Conservation (phyloP, 2,797 vertebrate species). For the Dromococcyx pavoninus region DNA sequence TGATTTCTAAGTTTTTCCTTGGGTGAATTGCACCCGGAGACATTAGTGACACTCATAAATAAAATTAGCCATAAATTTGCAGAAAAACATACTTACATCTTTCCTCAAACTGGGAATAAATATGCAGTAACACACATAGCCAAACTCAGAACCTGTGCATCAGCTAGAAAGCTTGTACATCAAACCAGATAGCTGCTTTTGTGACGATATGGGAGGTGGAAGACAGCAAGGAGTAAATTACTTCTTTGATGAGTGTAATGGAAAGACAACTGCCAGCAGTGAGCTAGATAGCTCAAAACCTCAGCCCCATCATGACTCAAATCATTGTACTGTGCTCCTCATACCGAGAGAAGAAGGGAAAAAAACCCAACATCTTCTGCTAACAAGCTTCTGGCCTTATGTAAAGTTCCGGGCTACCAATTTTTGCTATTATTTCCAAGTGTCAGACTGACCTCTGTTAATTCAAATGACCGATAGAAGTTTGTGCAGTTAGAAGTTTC, state of each 20-base stretch:
- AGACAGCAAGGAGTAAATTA: constrained; percentile 13
- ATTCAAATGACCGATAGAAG: background rate
- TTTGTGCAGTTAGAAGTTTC: background rate
- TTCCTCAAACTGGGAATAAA: background rate
- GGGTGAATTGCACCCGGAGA: background rate
- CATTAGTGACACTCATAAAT: background rate
- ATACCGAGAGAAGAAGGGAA: background rate
- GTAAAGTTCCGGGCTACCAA: background rate
- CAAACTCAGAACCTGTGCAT: background rate
- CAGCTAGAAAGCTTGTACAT: background rate
- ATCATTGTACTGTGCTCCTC: background rate
- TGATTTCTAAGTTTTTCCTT: background rate
- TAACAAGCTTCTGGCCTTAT: background rate
- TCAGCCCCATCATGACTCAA: background rate
- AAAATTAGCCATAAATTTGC: background rate
- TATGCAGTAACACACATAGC: background rate
- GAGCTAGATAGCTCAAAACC: background rate
- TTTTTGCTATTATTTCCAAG: background rate
- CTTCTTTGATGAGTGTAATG: background rate
- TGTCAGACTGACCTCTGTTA: background rate
- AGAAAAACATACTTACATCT: background rate
- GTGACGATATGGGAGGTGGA: background rate
- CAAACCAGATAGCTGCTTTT: background rate
- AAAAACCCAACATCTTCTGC: background rate
- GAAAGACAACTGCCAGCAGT: constrained; percentile 32